Conservation (phyloP, 2,113 vertebrate species). For the Leucosticte australis region DNA sequence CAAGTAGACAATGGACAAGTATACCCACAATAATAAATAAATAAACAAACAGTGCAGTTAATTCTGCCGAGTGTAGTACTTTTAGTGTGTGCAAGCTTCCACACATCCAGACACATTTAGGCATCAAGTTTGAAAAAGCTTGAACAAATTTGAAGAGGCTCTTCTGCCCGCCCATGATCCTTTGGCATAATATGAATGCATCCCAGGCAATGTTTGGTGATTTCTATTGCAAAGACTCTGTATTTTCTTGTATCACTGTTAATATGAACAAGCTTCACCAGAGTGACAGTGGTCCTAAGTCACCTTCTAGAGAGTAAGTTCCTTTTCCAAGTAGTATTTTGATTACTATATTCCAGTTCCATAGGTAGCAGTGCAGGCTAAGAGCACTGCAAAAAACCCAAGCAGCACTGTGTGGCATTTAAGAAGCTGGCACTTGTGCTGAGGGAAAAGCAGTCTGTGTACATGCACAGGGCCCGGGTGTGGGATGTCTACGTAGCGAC, state of each 20-base stretch:
- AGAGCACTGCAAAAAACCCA: neutral
- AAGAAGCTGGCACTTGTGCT: neutral
- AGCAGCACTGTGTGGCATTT: neutral
- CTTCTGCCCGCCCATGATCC: neutral
- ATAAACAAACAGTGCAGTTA: neutral
- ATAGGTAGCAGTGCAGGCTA: accelerated
- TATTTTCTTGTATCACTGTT: neutral
- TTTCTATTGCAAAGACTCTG: neutral
- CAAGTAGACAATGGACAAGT: neutral
- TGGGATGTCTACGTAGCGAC: accelerated
- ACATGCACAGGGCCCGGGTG: accelerated
- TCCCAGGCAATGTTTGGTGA: neutral
- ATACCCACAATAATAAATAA: neutral
- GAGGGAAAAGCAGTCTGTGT: neutral
- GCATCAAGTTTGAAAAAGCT: neutral
- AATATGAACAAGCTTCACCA: neutral
- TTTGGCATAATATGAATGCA: neutral
- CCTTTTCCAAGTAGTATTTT: neutral
- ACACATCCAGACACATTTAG: neutral
- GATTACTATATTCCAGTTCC: neutral
- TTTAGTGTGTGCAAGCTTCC: neutral
- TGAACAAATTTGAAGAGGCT: neutral
- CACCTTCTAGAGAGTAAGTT: neutral
- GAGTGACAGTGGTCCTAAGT: neutral
- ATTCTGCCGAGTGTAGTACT: neutral